phyloP scores from a whole-genome alignment of 2,113 vertebrate genomes.

The Heliornis fulica region DNA sequence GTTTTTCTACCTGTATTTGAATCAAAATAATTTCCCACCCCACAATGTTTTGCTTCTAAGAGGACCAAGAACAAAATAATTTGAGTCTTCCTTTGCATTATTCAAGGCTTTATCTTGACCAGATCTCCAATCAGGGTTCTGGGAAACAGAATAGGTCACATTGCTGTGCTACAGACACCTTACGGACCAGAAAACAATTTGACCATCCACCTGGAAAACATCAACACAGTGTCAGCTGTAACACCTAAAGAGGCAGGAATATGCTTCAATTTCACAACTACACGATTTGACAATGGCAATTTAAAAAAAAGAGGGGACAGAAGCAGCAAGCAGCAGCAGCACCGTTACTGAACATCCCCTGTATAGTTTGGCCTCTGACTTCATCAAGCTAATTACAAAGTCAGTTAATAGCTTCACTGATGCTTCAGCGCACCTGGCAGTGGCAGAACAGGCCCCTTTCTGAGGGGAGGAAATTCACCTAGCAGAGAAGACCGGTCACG shows the following conservation, averaged over 20 bases:
- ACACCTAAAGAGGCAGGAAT: neutral
- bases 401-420: neutral
- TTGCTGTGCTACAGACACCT: neutral
- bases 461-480: neutral
- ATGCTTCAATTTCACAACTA: fast-evolving
- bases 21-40: neutral
- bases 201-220: neutral
- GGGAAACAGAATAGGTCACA: neutral
- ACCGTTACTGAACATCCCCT: neutral
- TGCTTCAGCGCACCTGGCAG: neutral
- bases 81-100: neutral
- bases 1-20: neutral
- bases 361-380: neutral
- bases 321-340: neutral
- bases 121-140: neutral
- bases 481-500: neutral
- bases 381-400: neutral
- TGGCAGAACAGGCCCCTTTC: neutral
- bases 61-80: neutral
- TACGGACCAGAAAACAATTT: neutral
- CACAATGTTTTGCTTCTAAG: neutral
- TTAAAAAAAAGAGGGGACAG: neutral
- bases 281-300: fast-evolving
- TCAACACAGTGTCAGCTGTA: neutral
- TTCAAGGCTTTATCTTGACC: neutral